Conservation (phyloP, 64 coral and sea anemone species). For the Anthopleura sola region DNA sequence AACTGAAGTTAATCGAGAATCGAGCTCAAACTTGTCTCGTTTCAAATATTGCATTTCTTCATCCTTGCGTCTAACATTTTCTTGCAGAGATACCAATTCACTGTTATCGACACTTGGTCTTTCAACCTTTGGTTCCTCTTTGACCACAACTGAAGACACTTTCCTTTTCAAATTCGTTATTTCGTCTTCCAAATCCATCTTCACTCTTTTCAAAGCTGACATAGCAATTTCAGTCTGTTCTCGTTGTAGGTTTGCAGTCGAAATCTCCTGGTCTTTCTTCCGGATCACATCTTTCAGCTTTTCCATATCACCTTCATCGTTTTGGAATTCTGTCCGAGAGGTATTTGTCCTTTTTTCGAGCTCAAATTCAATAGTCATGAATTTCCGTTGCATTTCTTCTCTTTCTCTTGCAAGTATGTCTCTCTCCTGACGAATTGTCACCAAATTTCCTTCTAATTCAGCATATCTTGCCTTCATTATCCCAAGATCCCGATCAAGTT, state of each 20-base stretch:
- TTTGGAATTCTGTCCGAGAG: neutral
- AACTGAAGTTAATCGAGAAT: conserved; percentile 49
- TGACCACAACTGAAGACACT: neutral
- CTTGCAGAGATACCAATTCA: conserved; percentile 49
- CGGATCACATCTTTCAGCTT: conserved; percentile 61
- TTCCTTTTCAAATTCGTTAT: conserved; percentile 52
- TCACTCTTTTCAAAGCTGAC: conserved; percentile 69
- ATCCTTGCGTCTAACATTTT: conserved; percentile 49
- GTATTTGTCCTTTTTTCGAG: conserved; percentile 8
- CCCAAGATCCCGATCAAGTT: conserved; percentile 48
- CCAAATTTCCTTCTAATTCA: conserved; percentile 52
- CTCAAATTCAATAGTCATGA: conserved; percentile 53
- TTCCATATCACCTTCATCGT: neutral
- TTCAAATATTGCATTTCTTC: conserved; percentile 53
- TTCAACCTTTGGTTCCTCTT: conserved; percentile 5
- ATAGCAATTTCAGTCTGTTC: conserved; percentile 61
- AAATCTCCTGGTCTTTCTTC: conserved; percentile 70
- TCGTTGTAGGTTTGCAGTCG: conserved; percentile 57
- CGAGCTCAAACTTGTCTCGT: conserved; percentile 70
- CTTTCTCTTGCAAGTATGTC: conserved; percentile 60
- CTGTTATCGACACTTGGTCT: conserved; percentile 31
- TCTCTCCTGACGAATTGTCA: conserved; percentile 53
- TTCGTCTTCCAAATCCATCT: conserved; percentile 74
- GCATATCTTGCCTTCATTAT: conserved; percentile 57
- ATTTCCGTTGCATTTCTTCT: conserved; percentile 56